Base-by-base conservation (phyloP, 1,140 invertebrate species). In the Drosophila ficusphila region DNA sequence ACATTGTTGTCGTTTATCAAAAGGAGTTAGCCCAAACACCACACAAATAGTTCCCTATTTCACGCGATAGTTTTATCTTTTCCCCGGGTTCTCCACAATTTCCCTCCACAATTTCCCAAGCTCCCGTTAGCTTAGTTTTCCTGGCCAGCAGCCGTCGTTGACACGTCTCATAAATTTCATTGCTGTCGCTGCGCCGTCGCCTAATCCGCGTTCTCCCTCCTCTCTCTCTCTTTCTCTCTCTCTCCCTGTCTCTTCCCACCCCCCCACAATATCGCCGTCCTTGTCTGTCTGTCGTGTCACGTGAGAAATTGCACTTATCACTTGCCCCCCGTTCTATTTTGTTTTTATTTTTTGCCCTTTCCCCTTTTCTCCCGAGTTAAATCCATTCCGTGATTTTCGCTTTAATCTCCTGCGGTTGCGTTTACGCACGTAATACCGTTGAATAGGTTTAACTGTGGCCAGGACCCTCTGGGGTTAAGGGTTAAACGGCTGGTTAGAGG, bases 301-400 rank as follows among this genome's bases (percentile, higher is more conserved):
- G 79, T 83, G 79, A 78, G 70, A 83, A 83, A 83, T 83, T 78
- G 75, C 79, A 70, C 79, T 83, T 83, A 85, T 83, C 70, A 74
- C 48, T 74, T 74, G 42, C 56, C 58, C 56, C 58, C 49, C 49
- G 33, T 16, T 69, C 25, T 21, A 19, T 44, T 33, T 34, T 38
- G 9, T 12, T 42, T 9, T 29, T 31, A 19, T 25, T n/a, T 7
- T 23, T n/a, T n/a, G n/a, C n/a, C n/a, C 23, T 38, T 19, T 34
- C 7, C 16, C 51, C 2, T 2, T 4, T 8, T 18, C 2, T 34
- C 46, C 19, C 3, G n/a, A 33, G 38, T 41, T 25, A 16, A 67
- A 42, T 67, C 34, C 27, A 5, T 3, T 25, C 36, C 64, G 44
- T 27, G 61, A 68, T 68, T 67, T 64, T 23, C 16, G 3, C 61